Evolutionary conservation across 92 coral and sea anemone species (phyloP).

Genomic region (Phymanthus crucifer): DNA sequence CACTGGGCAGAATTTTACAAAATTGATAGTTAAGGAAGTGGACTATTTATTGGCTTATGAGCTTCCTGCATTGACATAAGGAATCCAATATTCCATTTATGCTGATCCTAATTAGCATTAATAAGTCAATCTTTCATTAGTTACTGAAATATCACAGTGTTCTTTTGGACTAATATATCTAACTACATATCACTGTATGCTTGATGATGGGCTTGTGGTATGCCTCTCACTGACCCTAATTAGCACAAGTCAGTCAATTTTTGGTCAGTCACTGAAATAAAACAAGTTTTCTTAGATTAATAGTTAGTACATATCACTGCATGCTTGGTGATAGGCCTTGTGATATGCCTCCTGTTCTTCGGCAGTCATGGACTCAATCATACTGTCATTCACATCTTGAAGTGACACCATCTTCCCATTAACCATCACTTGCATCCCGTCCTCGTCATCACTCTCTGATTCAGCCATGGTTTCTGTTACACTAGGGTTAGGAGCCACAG

Average conservation of each 20-base stretch:
- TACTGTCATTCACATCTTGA: constrained; percentile 84
- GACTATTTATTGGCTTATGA: no score
- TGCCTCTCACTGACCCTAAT: constrained; percentile 53
- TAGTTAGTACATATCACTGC: constrained; percentile 70
- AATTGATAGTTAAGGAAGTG: no score
- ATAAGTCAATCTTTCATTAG: no score
- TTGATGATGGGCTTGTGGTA: constrained; percentile 82
- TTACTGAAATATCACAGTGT: no score
- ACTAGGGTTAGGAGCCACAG: constrained; percentile 40
- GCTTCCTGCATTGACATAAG: no score
- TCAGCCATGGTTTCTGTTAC: constrained; percentile 72
- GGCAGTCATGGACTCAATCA: constrained; percentile 86
- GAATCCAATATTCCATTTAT: no score
- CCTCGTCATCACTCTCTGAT: constrained; percentile 75
- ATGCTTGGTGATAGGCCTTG: constrained; percentile 87
- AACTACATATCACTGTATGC: constrained; percentile 77
- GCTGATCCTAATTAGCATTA: no score
- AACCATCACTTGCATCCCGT: constrained; percentile 78
- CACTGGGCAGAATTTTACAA: no score
- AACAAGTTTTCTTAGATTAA: neutral
- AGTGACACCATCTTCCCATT: constrained; percentile 84
- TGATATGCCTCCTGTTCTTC: constrained; percentile 93
- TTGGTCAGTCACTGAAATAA: no score
- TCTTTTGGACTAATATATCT: constrained; percentile 8
- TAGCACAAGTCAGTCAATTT: no score